Evolutionary conservation across 2,888 invertebrate genomes (phyloP), one percentile per base, ranked within the genome.

Genomic region (Callyntrura sp.): DNA sequence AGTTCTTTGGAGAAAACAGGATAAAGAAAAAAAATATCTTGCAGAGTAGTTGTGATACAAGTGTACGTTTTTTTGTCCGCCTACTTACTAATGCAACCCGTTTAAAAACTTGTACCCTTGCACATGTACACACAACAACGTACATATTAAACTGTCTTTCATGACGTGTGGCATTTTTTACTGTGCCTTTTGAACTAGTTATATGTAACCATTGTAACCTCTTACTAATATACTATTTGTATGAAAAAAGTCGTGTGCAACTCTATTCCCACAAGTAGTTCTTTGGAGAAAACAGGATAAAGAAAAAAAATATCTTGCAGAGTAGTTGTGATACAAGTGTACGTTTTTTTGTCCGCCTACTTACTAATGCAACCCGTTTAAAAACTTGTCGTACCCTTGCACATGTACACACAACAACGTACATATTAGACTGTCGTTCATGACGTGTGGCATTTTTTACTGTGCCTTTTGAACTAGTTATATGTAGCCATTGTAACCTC

Each of bases 151-250:
- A 73, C 73, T 20, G 1, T 20, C 20, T 17, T n/a, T 45, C 14
- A 28, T 12, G 12, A 28, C 12, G 14, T 35, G 68, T 8, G 4
- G 43, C 17, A 48, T 17, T 23, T n/a, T 25, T n/a, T 45, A 1
- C 48, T 55, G 4, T 65, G 78, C 85, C 78, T 78, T 85, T 85
- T 79, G 65, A 78, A 65, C 78, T 62, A 78, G 78, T 85, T 35
- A 35, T 11, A 17, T 14, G 28, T 8, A 55, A 14, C 51, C 25
- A 28, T 73, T 65, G n/a, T n/a, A 23, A 28, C 65, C 9, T n/a
- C 11, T 62, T 17, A 48, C 82, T 60, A 60, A 48, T 25, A 25
- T 25, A 65, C 65, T 25, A 65, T 2, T 25, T 4, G 8, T 8
- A 9, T 70, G 43, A 9, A 70, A 73, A 9, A 35, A 73, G 23